Evolutionary conservation across 2,113 vertebrate genomes (phyloP).

Genomic region (Psettodes erumei): DNA sequence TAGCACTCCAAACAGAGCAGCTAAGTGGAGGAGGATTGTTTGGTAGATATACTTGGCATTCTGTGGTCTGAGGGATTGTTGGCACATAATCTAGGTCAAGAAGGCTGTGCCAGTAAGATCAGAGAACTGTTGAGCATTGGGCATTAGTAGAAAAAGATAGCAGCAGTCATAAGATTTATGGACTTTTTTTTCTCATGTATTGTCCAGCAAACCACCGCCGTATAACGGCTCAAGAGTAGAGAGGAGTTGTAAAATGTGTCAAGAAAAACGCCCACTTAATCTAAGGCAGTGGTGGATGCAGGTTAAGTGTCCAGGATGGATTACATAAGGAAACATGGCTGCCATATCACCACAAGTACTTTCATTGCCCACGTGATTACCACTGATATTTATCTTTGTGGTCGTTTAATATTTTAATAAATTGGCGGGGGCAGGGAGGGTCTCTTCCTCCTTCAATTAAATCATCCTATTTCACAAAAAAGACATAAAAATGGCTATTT

Average conservation of each 20-base stretch:
- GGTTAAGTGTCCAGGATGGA: slow-evolving; percentile 27
- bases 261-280: slow-evolving; percentile 2
- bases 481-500: slow-evolving; percentile 43
- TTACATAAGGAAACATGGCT: slow-evolving; percentile 34
- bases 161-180: slow-evolving; percentile 2
- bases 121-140: slow-evolving; percentile 36
- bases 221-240: slow-evolving; percentile 1
- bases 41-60: slow-evolving; percentile 72
- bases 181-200: not conserved
- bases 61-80: slow-evolving; percentile 66
- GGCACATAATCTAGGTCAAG: slow-evolving; percentile 74
- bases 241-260: slow-evolving; percentile 15
- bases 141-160: slow-evolving; percentile 38
- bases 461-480: slow-evolving; percentile 25
- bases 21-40: slow-evolving; percentile 68
- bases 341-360: not conserved
- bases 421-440: slow-evolving; percentile 6
- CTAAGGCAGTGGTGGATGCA: slow-evolving; percentile 10
- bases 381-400: slow-evolving; percentile 21
- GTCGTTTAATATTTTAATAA: slow-evolving; percentile 28
- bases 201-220: slow-evolving; percentile 19
- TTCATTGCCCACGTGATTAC: not conserved
- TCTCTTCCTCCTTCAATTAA: slow-evolving; percentile 20
- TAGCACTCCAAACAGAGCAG: slow-evolving; percentile 64
- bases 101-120: slow-evolving; percentile 56